These are phyloP conservation scores for Brachypterus glaber DNA, from an alignment of 2,888 invertebrate species.

Conservation along the genomic window DNA sequence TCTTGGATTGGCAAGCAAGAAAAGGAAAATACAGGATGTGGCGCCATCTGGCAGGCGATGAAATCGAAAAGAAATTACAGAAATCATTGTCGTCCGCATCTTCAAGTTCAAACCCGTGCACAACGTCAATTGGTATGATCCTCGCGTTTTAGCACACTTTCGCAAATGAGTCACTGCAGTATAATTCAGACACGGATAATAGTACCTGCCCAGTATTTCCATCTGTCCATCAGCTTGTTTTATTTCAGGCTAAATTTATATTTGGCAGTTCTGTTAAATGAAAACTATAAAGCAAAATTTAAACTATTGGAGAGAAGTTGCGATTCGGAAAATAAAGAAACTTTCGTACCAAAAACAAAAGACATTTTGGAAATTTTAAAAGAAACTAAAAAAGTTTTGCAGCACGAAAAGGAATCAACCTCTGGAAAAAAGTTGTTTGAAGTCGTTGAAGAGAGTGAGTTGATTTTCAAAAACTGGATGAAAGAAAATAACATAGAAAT, in stretches of 20 bases:
- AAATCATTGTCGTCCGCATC: no score
- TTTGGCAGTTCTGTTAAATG: constrained; percentile 17
- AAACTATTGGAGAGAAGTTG: constrained; percentile 12
- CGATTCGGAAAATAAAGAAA: constrained; percentile 8
- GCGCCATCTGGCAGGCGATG: no score
- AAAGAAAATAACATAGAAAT: constrained; percentile 14
- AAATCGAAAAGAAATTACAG: no score
- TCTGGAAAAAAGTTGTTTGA: constrained; percentile 15
- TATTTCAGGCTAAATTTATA: constrained; percentile 15
- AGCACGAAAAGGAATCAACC: constrained; percentile 10
- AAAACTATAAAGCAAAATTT: constrained; percentile 17
- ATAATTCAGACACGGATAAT: no score
- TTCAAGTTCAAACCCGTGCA: no score
- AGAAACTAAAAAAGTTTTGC: constrained; percentile 12
- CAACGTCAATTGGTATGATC: no score
- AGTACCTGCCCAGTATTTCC: no score
- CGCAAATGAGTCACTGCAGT: no score
- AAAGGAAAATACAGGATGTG: no score
- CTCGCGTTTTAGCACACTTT: no score
- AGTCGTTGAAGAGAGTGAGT: constrained; percentile 17
- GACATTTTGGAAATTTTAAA: constrained; percentile 14
- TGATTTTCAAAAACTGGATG: constrained; percentile 18
- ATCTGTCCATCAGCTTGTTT: background rate
- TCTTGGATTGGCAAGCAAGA: no score
- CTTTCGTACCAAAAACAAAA: constrained; percentile 6